Conservation (phyloP, 2,888 invertebrate species). For the Laspeyria flexula region DNA sequence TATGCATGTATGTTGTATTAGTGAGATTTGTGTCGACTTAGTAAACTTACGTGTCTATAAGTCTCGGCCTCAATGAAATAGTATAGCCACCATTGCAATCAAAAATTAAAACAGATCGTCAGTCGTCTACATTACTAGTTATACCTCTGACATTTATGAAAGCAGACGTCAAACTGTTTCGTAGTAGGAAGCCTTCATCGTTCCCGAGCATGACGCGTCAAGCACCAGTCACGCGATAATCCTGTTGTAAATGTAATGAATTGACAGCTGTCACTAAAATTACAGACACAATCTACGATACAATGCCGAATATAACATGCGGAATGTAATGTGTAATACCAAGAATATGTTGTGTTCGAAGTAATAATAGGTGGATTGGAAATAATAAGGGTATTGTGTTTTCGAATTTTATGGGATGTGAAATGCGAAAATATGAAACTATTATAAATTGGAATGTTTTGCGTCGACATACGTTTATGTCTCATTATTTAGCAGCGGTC, state of each 20-base stretch:
- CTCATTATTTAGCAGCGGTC: too few relatives aligned
- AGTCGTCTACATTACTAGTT: background rate
- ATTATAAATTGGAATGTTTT: too few relatives aligned
- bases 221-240: conserved; percentile 46
- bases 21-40: too few relatives aligned
- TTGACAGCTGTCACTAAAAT: conserved; percentile 50
- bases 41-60: too few relatives aligned
- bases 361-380: conserved; percentile 2
- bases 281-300: conserved; percentile 41
- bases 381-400: too few relatives aligned
- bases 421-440: too few relatives aligned
- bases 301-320: conserved; percentile 18
- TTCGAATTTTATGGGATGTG: too few relatives aligned
- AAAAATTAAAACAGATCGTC: background rate
- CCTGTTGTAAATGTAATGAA: conserved; percentile 41
- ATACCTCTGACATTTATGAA: conserved; percentile 34
- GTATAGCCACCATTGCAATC: too few relatives aligned
- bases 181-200: conserved; percentile 26
- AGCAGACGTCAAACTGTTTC: conserved; percentile 19
- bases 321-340: background rate
- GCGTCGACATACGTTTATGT: too few relatives aligned
- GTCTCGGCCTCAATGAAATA: too few relatives aligned
- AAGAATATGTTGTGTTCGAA: background rate
- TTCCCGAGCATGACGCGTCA: conserved; percentile 32
- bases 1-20: too few relatives aligned